Base-by-base conservation (phyloP, 2,113 vertebrate species). In the Paedocypris sp. region DNA sequence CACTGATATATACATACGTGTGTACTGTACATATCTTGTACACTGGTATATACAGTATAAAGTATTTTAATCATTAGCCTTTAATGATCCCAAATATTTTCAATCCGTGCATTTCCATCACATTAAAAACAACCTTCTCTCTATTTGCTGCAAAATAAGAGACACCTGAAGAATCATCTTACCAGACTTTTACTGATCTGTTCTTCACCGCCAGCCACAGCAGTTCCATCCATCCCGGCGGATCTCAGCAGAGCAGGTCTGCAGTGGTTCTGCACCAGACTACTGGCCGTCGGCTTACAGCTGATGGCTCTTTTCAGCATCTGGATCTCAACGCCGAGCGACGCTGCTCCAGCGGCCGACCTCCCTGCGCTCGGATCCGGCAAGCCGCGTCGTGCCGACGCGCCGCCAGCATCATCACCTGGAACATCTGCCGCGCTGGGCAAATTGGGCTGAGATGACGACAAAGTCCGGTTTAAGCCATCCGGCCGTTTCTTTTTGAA, bases 371-470 rank as follows among this genome's bases (percentile, higher is more conserved):
- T 23, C 31, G 68, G 51, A 32, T 64, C 50, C 39, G 59, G 60
- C 61, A 52, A 61, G 62, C 60, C 69, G 76, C 76, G 60, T 57
- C 16, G 38, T 39, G 39, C n/a, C 53, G 11, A 20, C 16, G 12
- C 38, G 26, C 60, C 51, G 60, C 7, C 82, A 25, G 84, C 85
- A 2, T 68, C 64, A 10, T 78, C 73, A 41, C 76, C 79, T 12
- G 75, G 71, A 1, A 73, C 82, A 1, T 86, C 82, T 1, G 71
- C 81, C 1, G 87, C 83, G 80, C 83, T 88, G 73, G 85, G 84
- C 38, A 94, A 80, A 64, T 93, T 90, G 54, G 93, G 93, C 73
- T 93, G 90, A 0, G 93, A 93, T 15, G 89, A 89, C 1, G 91
- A 93, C 52, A 92, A 85, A 31, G 86, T 82, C 10, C 90, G 84